Evolutionary conservation across 2,888 invertebrate species (phyloP), one percentile per base, ranked within the genome.

Genomic region (Drosophila birchii): DNA sequence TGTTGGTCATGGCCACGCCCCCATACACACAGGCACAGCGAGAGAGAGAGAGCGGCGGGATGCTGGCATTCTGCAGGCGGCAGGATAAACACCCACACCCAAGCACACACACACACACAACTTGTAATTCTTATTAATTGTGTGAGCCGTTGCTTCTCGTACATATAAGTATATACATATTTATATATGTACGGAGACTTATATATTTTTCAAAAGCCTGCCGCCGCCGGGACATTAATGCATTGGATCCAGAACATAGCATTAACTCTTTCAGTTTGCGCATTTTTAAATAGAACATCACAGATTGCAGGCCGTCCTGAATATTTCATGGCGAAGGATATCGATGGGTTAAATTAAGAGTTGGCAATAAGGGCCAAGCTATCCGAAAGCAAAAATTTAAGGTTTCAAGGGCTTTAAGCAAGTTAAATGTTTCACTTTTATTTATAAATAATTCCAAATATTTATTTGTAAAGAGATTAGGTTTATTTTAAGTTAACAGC

Each of bases 61-160:
- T 59, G 51, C 34, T 32, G 49, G 49, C 32, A 49, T 49, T 32
- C 49, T 49, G 14, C 58, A 29, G 38, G 38, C n/a, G 18, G 60
- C 60, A 56, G 60, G 60, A 57, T 57, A 60, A 60, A 23, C 44
- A 32, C 41, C 38, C 43, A n/a, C 53, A 63, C 32, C 20, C 49
- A 32, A 20, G 14, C 43, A 20, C 41, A 23, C 12, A 7, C 39
- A 26, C n/a, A 8, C 34, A 34, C n/a, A 89, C 87, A 89, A 88
- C 90, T 86, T 90, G 91, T 91, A 91, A 91, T 91, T 90, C 91
- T 91, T 91, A 91, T 91, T 90, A 91, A 91, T 90, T 90, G 86
- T 86, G 77, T 76, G 78, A 77, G 72, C 51, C 71, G 64, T 68
- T 60, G 34, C 55, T 34, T n/a, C 26, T 29, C 26, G 39, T 20